Conservation (phyloP, 2,888 invertebrate genomes). For the Electrophaes corylata region DNA sequence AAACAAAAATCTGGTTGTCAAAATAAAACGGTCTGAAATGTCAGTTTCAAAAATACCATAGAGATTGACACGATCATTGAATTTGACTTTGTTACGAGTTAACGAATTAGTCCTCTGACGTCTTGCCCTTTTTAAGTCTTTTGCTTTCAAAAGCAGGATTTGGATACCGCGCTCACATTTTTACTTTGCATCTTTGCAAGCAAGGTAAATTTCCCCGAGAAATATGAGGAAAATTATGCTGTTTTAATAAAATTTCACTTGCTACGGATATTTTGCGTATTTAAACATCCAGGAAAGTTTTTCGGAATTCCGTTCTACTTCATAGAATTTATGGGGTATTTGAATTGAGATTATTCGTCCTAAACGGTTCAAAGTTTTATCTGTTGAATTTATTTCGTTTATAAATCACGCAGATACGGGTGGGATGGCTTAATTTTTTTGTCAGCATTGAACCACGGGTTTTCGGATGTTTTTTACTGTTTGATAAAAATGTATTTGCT, state of each 20-base stretch:
- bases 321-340: constrained; percentile 40
- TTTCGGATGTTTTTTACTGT: constrained; percentile 16
- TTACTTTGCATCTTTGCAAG: neutral
- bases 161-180: neutral
- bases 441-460: constrained; percentile 37
- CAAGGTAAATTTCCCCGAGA: neutral
- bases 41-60: no score
- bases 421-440: constrained; percentile 40
- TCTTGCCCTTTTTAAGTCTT: no score
- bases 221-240: neutral
- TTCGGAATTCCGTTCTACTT: constrained; percentile 22
- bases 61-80: no score
- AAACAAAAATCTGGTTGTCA: no score
- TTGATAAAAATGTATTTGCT: constrained; percentile 19
- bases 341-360: constrained; percentile 40
- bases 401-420: constrained; percentile 50
- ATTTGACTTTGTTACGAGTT: no score
- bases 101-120: no score
- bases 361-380: constrained; percentile 47
- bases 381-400: constrained; percentile 52
- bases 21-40: no score
- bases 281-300: constrained; percentile 12
- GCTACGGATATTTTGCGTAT: constrained; percentile 14
- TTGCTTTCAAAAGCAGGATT: no score
- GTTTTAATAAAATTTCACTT: neutral